Conservation (phyloP, 2,888 invertebrate species). For the Caenorhabditis sp. region DNA sequence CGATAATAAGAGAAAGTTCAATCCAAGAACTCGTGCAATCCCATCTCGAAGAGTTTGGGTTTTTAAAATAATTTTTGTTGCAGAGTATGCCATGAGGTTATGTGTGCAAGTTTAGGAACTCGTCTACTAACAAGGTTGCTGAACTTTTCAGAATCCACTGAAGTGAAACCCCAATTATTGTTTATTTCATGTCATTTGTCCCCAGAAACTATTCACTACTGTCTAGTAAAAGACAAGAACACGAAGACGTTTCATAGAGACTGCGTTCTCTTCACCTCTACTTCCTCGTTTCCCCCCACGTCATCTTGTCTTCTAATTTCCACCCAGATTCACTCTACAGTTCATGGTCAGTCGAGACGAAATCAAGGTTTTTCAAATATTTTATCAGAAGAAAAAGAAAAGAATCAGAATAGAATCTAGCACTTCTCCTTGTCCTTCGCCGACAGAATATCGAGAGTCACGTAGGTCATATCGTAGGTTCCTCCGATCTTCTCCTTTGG, state of each 20-base stretch:
- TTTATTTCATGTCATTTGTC: too few species aligned
- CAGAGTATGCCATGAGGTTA: too few species aligned
- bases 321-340: background rate
- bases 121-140: background rate
- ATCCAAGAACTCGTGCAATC: too few species aligned
- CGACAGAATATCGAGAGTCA: constrained; percentile 63
- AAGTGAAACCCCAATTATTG: background rate
- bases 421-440: constrained; percentile 67
- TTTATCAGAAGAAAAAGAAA: constrained; percentile 22
- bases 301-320: background rate
- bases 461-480: constrained; percentile 66
- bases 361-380: constrained; percentile 48
- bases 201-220: background rate
- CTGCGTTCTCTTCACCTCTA: background rate
- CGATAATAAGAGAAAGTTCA: too few species aligned
- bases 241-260: background rate
- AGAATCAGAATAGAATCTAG: constrained; percentile 21
- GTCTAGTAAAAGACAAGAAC: background rate
- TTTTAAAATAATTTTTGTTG: too few species aligned
- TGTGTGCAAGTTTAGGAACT: too few species aligned
- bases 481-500: constrained; percentile 61
- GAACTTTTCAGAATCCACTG: background rate
- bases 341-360: constrained; percentile 38
- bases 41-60: too few species aligned
- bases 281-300: background rate